These are phyloP conservation scores for Pipistrellus nathusii DNA, from an alignment of 2,797 vertebrate genomes.

Conservation along the genomic window DNA sequence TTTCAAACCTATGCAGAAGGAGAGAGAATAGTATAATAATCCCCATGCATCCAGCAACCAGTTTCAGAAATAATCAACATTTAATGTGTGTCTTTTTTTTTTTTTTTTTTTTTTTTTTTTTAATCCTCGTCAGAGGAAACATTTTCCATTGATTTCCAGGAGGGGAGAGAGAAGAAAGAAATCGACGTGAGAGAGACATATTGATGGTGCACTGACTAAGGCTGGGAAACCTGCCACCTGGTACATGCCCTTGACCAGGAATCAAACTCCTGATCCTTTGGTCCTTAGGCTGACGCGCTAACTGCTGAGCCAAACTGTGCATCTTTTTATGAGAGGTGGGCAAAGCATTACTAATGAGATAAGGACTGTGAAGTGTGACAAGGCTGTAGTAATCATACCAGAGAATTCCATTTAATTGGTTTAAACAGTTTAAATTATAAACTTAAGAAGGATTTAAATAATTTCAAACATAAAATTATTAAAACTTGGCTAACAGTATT, in stretches of 20 bases:
- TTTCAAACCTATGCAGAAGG: not conserved
- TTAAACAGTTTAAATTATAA: constrained; percentile 4
- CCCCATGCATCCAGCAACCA: not conserved
- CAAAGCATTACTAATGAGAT: not conserved
- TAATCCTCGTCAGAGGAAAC: no score
- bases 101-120: not conserved
- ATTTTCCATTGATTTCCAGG: no score
- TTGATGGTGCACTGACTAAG: no score
- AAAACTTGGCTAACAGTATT: constrained; percentile 28
- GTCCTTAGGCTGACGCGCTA: no score
- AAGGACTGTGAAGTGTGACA: not conserved
- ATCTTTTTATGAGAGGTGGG: not conserved
- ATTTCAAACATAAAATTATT: not conserved
- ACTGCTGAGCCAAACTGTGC: not conserved
- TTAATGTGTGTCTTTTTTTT: not conserved
- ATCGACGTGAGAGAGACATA: no score
- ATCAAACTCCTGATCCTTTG: no score
- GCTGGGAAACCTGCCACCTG: no score
- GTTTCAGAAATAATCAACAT: not conserved
- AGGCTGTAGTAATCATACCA: not conserved
- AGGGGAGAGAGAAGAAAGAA: no score
- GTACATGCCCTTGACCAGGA: no score
- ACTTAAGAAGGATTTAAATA: not conserved
- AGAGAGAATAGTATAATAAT: not conserved
- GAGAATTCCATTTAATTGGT: constrained; percentile 4